These are phyloP conservation scores for Rattus rattus DNA, from an alignment of 2,113 vertebrate species.

Conservation along the genomic window DNA sequence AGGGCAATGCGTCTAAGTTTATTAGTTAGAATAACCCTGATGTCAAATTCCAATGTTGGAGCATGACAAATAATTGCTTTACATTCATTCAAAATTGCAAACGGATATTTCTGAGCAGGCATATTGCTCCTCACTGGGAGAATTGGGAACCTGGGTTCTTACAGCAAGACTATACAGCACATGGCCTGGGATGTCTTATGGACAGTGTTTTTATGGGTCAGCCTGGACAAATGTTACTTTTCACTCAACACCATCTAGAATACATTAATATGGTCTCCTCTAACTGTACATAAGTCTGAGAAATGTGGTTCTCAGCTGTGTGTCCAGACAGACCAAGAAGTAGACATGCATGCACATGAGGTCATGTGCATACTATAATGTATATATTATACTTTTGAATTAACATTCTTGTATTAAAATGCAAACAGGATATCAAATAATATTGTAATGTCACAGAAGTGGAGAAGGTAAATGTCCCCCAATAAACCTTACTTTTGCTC, in stretches of 20 bases:
- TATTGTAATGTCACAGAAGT: not conserved
- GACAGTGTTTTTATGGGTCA: not conserved
- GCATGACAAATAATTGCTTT: not conserved
- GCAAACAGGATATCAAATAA: not conserved
- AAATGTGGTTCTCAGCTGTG: not conserved
- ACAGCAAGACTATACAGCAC: not conserved
- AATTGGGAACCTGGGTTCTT: not conserved
- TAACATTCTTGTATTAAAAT: slow-evolving; percentile 43
- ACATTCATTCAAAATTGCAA: not conserved
- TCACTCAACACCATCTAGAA: not conserved
- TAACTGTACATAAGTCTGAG: not conserved
- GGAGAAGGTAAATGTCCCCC: not conserved
- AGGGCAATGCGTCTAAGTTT: too few relatives aligned
- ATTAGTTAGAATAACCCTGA: not conserved
- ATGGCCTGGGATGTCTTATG: not conserved
- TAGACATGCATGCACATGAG: too few relatives aligned
- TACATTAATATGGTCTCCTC: not conserved
- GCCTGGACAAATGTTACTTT: not conserved
- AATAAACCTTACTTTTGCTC: not conserved
- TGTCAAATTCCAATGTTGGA: not conserved
- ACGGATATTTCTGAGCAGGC: not conserved
- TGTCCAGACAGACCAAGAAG: not conserved
- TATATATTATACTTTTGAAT: not conserved
- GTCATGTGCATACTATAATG: not conserved
- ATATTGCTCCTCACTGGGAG: not conserved